phyloP scores from a whole-genome alignment of 2,888 invertebrate species.

The Exocentrus adspersus region DNA sequence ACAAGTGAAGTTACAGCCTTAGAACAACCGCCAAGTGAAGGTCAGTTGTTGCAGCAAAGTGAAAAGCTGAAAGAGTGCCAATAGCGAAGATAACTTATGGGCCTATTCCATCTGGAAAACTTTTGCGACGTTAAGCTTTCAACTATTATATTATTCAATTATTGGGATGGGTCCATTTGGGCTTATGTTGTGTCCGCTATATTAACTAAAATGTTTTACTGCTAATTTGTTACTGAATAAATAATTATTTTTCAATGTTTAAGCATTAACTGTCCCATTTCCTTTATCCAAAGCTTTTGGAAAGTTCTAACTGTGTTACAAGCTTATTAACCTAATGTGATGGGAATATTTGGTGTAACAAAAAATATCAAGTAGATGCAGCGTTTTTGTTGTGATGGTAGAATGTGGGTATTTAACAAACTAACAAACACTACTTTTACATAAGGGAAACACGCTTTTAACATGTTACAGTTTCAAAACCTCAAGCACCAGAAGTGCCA shows the following conservation, averaged over 20 bases:
- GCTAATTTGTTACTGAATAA: slow-evolving; percentile 34
- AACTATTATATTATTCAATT: slow-evolving; percentile 1
- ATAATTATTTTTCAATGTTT: slow-evolving; percentile 34
- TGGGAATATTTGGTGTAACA: slow-evolving; percentile 14
- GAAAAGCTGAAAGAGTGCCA: slow-evolving; percentile 33
- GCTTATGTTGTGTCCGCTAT: slow-evolving; percentile 23
- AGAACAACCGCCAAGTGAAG: slow-evolving; percentile 42
- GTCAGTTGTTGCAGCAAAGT: slow-evolving; percentile 38
- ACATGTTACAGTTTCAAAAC: slow-evolving; percentile 32
- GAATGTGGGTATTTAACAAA: slow-evolving; percentile 18
- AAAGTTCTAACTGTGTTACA: slow-evolving; percentile 1
- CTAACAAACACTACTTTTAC: slow-evolving; percentile 19
- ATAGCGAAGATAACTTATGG: slow-evolving; percentile 34
- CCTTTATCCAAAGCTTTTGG: neutral
- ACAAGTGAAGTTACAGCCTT: slow-evolving; percentile 55
- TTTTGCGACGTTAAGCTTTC: slow-evolving; percentile 1
- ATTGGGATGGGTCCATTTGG: slow-evolving; percentile 32
- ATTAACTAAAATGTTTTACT: slow-evolving; percentile 19
- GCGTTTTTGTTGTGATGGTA: slow-evolving; percentile 20
- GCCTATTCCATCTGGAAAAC: slow-evolving; percentile 25
- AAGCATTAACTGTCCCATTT: slow-evolving; percentile 31
- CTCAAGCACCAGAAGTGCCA: slow-evolving; percentile 9
- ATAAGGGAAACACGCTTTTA: slow-evolving; percentile 12
- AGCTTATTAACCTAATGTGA: slow-evolving; percentile 33
- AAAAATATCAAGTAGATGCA: slow-evolving; percentile 14